Percentiles rank a stretch among this genome's conserved stretches.
These are phyloP conservation scores for Cygnus olor DNA, from an alignment of 2,797 vertebrate species.

Conservation along the genomic window DNA sequence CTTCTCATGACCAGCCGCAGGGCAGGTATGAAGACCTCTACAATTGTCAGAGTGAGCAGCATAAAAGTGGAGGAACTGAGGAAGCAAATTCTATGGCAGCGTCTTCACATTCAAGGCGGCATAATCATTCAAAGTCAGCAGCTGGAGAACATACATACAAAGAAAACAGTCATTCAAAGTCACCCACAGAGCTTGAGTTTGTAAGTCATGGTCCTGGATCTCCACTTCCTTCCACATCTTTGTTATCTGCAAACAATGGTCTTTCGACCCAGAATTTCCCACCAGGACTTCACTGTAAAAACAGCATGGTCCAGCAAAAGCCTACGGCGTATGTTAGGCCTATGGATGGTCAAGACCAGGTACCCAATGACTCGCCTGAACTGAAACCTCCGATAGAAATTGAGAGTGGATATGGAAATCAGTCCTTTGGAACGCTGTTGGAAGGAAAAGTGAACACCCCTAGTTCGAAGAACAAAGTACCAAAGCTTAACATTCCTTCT, in stretches of 20 bases:
- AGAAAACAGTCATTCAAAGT: constrained; percentile 85
- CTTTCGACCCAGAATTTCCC: constrained; percentile 89
- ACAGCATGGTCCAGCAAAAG: constrained; percentile 88
- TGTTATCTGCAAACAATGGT: constrained; percentile 82
- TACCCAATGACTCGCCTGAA: constrained; percentile 89
- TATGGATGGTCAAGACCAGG: constrained; percentile 94
- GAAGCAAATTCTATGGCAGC: constrained; percentile 83
- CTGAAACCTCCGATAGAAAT: constrained; percentile 89
- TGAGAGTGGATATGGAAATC: constrained; percentile 88
- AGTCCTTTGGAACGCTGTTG: constrained; percentile 84
- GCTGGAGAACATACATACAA: constrained; percentile 79
- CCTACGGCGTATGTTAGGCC: constrained; percentile 92
- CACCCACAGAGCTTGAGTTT: constrained; percentile 85
- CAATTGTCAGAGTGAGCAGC: constrained; percentile 85
- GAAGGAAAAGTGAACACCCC: constrained; percentile 84
- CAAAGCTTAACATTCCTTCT: constrained; percentile 92
- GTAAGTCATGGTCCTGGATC: constrained; percentile 82
- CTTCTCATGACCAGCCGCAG: constrained; percentile 85
- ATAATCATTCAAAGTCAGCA: constrained; percentile 74
- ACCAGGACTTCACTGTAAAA: constrained; percentile 88
- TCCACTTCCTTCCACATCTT: constrained; percentile 92
- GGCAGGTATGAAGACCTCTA: constrained; percentile 88
- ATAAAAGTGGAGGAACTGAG: constrained; percentile 79
- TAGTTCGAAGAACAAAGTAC: constrained; percentile 90
- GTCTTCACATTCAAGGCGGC: constrained; percentile 82